Conservation (phyloP, 2,888 invertebrate genomes). For the Hirtodrosophila duncani region DNA sequence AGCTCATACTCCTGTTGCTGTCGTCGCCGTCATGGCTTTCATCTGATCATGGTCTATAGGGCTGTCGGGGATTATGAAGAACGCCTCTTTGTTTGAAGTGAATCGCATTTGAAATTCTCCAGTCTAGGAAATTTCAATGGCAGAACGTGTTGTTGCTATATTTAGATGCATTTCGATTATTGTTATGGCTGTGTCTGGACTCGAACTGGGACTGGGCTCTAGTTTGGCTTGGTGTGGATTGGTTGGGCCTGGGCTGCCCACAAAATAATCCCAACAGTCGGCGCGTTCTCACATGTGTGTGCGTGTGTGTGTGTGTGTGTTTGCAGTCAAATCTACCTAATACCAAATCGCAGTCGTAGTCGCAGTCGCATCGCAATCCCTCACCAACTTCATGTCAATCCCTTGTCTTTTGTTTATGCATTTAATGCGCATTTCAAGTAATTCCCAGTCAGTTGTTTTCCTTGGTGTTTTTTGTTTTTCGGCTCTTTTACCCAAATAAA, state of each 20-base stretch:
- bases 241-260: slow-evolving; percentile 31
- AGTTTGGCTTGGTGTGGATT: no score
- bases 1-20: no score
- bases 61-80: no score
- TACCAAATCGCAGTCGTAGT: slow-evolving; percentile 23
- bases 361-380: slow-evolving; percentile 4
- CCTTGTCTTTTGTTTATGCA: slow-evolving; percentile 37
- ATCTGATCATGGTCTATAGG: no score
- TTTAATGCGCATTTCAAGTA: slow-evolving; percentile 54
- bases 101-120: slow-evolving; percentile 6
- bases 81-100: not conserved
- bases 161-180: slow-evolving; percentile 50
- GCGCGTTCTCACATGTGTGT: slow-evolving; percentile 59
- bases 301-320: not conserved
- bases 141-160: slow-evolving; percentile 30
- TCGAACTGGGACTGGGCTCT: no score
- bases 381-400: slow-evolving; percentile 3
- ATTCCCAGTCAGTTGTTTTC: slow-evolving; percentile 27
- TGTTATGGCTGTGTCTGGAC: slow-evolving; percentile 37
- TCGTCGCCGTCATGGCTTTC: no score
- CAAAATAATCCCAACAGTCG: slow-evolving; percentile 58
- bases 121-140: slow-evolving; percentile 33
- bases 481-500: slow-evolving; percentile 38
- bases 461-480: not conserved
- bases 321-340: not conserved